Evolutionary conservation across 2,888 invertebrate genomes (phyloP).

Genomic region (Megamerina dolium): DNA sequence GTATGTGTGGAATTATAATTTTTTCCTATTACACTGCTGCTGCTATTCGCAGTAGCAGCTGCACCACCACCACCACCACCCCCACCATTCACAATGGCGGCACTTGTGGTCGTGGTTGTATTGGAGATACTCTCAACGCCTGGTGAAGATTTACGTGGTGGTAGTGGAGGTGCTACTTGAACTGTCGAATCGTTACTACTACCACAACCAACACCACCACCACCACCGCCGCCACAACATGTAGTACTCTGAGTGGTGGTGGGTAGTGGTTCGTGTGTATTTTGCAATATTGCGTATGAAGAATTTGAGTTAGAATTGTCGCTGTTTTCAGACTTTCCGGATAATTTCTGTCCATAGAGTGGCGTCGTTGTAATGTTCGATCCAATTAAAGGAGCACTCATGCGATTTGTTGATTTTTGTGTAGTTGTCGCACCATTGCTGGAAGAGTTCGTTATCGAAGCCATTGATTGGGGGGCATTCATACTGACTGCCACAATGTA

Average conservation of each 20-base stretch:
- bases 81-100: constrained; percentile 7
- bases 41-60: no score
- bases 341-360: constrained; percentile 29
- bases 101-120: constrained; percentile 23
- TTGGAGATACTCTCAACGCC: constrained; percentile 38
- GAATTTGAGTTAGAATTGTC: constrained; percentile 36
- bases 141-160: constrained; percentile 55
- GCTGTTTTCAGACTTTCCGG: constrained; percentile 32
- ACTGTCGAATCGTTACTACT: constrained; percentile 1
- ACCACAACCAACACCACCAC: constrained; percentile 30
- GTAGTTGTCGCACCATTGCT: constrained; percentile 20
- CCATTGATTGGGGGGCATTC: constrained; percentile 29
- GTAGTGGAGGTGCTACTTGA: constrained; percentile 52
- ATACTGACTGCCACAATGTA: constrained; percentile 24
- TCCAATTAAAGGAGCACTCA: constrained; percentile 47
- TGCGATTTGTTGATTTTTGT: constrained; percentile 44
- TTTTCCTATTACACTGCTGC: no score
- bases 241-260: constrained; percentile 20
- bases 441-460: constrained; percentile 31
- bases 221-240: constrained; percentile 13
- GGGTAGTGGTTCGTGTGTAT: constrained; percentile 33
- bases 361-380: constrained; percentile 22
- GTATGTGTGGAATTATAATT: no score
- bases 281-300: constrained; percentile 43
- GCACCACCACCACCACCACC: constrained; percentile 6